Evolutionary conservation across 1,140 invertebrate genomes (phyloP).

Genomic region (Phthorimaea operculella): DNA sequence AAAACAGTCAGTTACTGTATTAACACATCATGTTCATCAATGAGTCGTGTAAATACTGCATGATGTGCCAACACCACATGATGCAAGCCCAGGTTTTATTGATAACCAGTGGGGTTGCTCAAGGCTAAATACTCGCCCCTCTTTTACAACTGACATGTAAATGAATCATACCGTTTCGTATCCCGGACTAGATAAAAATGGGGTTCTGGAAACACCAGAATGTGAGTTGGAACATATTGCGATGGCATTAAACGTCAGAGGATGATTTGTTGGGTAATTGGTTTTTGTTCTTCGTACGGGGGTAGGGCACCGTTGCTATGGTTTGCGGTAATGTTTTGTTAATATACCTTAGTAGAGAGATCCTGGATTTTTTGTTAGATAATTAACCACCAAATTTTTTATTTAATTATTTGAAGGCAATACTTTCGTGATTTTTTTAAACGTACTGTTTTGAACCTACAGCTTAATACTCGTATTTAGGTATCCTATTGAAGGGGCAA

Average conservation of each 20-base stretch:
- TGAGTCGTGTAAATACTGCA: conserved; percentile 58
- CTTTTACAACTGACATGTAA: conserved; percentile 48
- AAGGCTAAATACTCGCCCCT: conserved; percentile 41
- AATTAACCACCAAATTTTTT: too few species aligned
- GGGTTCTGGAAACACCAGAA: conserved; percentile 37
- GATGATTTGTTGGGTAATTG: conserved; percentile 67
- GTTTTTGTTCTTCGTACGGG: conserved; percentile 49
- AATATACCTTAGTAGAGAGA: conserved; percentile 32
- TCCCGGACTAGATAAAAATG: conserved; percentile 35
- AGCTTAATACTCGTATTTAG: too few species aligned
- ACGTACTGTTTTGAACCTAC: too few species aligned
- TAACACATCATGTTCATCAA: conserved; percentile 51
- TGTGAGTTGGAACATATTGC: conserved; percentile 63
- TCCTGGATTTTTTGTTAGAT: too few species aligned
- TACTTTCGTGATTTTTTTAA: too few species aligned
- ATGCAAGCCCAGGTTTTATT: conserved; percentile 63
- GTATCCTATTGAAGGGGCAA: too few species aligned
- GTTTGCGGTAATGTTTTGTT: conserved; percentile 46
- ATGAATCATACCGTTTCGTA: conserved; percentile 46
- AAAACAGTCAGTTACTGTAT: conserved; percentile 22
- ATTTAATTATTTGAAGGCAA: too few species aligned
- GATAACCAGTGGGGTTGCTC: conserved; percentile 61
- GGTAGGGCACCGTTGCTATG: conserved; percentile 46
- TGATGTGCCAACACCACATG: conserved; percentile 57
- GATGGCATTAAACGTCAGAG: conserved; percentile 63